Evolutionary conservation across 2,888 invertebrate genomes (phyloP).

Genomic region (Beris chalybata): DNA sequence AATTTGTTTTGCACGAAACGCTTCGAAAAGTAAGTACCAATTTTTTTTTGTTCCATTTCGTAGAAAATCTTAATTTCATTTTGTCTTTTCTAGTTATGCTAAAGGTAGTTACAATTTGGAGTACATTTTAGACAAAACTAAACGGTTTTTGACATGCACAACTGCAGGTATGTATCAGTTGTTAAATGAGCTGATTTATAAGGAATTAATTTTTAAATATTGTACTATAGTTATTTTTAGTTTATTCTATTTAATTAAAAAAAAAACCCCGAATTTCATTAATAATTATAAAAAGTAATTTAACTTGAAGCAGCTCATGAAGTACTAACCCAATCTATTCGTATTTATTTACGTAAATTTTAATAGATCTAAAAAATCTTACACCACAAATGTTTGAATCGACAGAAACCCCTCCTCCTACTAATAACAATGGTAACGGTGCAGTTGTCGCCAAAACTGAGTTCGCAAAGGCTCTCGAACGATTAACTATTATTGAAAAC

Average conservation of each 20-base stretch:
- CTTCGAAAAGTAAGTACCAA: conserved; percentile 53
- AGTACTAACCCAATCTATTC: too few relatives aligned
- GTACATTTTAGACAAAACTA: conserved; percentile 56
- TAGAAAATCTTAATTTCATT: conserved; percentile 1
- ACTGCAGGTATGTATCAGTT: conserved; percentile 52
- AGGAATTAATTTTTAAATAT: too few relatives aligned
- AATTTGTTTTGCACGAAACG: conserved; percentile 57
- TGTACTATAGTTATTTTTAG: too few relatives aligned
- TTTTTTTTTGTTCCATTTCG: background rate
- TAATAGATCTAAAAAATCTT: conserved; percentile 54
- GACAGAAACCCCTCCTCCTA: conserved; percentile 44
- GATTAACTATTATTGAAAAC: conserved; percentile 53
- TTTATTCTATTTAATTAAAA: too few relatives aligned
- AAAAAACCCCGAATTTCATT: too few relatives aligned
- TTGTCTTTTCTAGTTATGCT: conserved; percentile 47
- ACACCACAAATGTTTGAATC: conserved; percentile 51
- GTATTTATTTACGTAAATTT: background rate
- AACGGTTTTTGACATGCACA: conserved; percentile 55
- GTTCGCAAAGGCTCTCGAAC: conserved; percentile 49
- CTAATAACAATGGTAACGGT: conserved; percentile 37
- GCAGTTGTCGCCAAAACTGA: conserved; percentile 41
- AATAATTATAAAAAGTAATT: too few relatives aligned
- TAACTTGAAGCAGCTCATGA: too few relatives aligned
- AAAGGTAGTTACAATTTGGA: conserved; percentile 57
- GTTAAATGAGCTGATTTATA: conserved; percentile 1